Conservation (phyloP, 1,140 invertebrate species). For the Drosophila repleta region DNA sequence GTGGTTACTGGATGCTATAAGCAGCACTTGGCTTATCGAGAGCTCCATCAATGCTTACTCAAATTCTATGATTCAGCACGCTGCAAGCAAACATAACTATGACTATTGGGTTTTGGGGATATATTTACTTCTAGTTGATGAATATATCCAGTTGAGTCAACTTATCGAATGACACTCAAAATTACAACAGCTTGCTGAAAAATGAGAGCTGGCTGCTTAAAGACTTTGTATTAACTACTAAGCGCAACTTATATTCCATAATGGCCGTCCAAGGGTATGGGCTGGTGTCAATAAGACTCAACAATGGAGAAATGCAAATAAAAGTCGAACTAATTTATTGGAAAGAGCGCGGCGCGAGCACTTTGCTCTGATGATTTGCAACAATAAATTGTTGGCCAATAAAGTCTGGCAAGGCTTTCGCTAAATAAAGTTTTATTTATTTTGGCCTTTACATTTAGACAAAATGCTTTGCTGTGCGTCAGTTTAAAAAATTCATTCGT, state of each 20-base stretch:
- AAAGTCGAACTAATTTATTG: slow-evolving; percentile 48
- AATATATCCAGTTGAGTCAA: too few relatives aligned
- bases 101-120: too few relatives aligned
- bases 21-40: too few relatives aligned
- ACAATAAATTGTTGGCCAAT: slow-evolving; percentile 54
- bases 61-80: too few relatives aligned
- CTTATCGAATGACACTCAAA: too few relatives aligned
- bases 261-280: too few relatives aligned
- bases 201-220: slow-evolving; percentile 65
- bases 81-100: too few relatives aligned
- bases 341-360: neutral
- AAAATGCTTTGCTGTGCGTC: slow-evolving; percentile 34
- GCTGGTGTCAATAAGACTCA: too few relatives aligned
- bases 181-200: neutral
- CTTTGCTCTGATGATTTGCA: slow-evolving; percentile 44
- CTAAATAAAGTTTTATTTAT: slow-evolving; percentile 67
- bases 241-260: slow-evolving; percentile 79
- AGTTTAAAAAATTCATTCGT: slow-evolving; percentile 71
- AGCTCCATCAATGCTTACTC: too few relatives aligned
- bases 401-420: slow-evolving; percentile 33
- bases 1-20: too few relatives aligned
- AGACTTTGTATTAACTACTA: slow-evolving; percentile 80
- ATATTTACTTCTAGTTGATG: too few relatives aligned
- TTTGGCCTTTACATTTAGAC: slow-evolving; percentile 19
- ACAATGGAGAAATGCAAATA: slow-evolving; percentile 36